Conservation (phyloP, 2,113 vertebrate species). For the Megalops atlanticus region DNA sequence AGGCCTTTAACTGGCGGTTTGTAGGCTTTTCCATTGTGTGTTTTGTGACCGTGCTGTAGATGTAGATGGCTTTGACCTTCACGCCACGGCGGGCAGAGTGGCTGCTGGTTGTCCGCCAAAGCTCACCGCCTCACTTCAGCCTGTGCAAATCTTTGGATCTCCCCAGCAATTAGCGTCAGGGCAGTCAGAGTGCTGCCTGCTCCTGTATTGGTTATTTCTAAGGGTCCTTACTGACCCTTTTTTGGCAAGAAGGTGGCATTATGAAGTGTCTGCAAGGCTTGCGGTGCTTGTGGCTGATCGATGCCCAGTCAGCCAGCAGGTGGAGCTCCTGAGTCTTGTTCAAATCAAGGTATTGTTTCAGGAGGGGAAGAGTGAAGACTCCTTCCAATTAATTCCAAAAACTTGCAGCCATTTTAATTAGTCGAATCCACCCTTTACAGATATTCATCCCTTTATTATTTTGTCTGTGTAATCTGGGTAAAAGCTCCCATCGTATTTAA, state of each 20-base stretch:
- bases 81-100: neutral
- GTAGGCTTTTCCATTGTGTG: too few species aligned
- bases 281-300: neutral
- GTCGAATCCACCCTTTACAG: conserved; percentile 6
- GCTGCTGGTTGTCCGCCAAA: neutral
- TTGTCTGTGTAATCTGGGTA: conserved; percentile 11
- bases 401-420: conserved; percentile 7
- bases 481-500: conserved; percentile 12
- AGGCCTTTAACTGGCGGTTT: too few species aligned
- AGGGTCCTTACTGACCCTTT: neutral
- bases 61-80: neutral
- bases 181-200: neutral
- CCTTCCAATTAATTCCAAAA: conserved; percentile 12
- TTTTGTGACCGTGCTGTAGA: neutral
- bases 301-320: conserved; percentile 45
- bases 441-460: conserved; percentile 14
- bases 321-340: conserved; percentile 46
- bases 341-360: neutral
- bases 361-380: neutral
- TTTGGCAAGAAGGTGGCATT: neutral
- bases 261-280: neutral
- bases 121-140: neutral
- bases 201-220: neutral
- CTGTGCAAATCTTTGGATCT: too few species aligned
- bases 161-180: neutral